phyloP scores from a whole-genome alignment of 2,888 invertebrate species.

The Agrotis ipsilon region DNA sequence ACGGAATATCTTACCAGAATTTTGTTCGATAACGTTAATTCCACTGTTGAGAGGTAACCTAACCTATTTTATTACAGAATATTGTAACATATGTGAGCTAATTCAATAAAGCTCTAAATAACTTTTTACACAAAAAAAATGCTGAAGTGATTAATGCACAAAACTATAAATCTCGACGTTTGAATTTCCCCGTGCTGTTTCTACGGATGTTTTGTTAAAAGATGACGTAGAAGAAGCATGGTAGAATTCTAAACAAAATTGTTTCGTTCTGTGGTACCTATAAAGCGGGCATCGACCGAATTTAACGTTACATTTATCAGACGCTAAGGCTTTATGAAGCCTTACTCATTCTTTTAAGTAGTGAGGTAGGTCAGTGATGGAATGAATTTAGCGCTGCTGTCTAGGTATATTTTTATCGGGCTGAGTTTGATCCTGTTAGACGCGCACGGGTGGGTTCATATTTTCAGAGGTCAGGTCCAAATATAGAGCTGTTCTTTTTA shows the following conservation, averaged over 20 bases:
- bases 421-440: conserved; percentile 52
- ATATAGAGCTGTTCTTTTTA: conserved; percentile 26
- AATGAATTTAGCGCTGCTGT: conserved; percentile 40
- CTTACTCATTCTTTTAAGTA: conserved; percentile 54
- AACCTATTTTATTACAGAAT: background rate
- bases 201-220: conserved; percentile 51
- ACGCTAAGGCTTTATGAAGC: conserved; percentile 57
- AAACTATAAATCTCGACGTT: conserved; percentile 36
- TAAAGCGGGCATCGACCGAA: conserved; percentile 42
- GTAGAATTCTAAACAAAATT: conserved; percentile 54
- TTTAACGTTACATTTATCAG: conserved; percentile 43
- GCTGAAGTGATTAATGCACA: conserved; percentile 37
- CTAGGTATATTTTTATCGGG: conserved; percentile 41
- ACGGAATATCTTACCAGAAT: conserved; percentile 47
- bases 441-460: conserved; percentile 44
- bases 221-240: conserved; percentile 49
- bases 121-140: conserved; percentile 29
- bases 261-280: conserved; percentile 26
- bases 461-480: conserved; percentile 30
- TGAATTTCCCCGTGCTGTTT: conserved; percentile 39
- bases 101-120: conserved; percentile 30
- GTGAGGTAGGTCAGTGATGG: conserved; percentile 58
- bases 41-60: background rate
- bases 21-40: conserved; percentile 30
- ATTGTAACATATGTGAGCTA: conserved; percentile 1